phyloP scores from a whole-genome alignment of 2,797 vertebrate species.

The Rhodeus uyekii region DNA sequence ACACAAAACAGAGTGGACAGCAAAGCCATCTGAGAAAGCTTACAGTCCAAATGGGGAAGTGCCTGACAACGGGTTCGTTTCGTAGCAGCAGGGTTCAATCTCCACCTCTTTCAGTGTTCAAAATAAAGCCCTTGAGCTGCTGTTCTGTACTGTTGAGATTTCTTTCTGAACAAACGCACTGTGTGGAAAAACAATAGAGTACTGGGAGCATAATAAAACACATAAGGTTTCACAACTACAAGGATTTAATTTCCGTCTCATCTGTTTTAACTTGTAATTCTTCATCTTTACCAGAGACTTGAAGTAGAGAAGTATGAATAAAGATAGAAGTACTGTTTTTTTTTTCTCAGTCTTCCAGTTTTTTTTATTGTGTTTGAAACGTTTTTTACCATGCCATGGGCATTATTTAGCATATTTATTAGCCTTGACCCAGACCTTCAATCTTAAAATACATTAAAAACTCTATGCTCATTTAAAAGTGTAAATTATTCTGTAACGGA shows the following conservation, averaged over 20 bases:
- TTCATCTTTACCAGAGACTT: slow-evolving; percentile 6
- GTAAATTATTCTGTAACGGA: no score
- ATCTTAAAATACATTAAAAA: no score
- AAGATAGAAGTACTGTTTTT: not conserved
- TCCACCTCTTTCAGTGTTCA: slow-evolving; percentile 13
- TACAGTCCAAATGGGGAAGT: slow-evolving; percentile 49
- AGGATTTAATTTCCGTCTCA: slow-evolving; percentile 17
- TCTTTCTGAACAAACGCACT: slow-evolving; percentile 1
- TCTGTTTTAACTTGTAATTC: slow-evolving; percentile 22
- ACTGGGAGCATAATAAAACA: not conserved
- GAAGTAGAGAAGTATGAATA: not conserved
- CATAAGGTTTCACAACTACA: slow-evolving; percentile 3
- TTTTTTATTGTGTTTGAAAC: not conserved
- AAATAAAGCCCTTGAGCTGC: slow-evolving; percentile 36
- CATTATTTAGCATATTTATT: not conserved
- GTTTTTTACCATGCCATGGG: not conserved
- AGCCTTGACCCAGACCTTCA: not conserved
- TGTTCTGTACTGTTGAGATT: not conserved
- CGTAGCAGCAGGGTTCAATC: slow-evolving; percentile 49
- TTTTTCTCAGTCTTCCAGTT: no score
- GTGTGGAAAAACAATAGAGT: not conserved
- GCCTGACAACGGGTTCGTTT: slow-evolving; percentile 55
- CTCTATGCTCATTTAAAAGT: no score
- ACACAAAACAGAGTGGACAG: slow-evolving; percentile 16
- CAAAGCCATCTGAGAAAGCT: slow-evolving; percentile 18